These are phyloP conservation scores for Bellardia pandia DNA, from an alignment of 2,888 invertebrate species.

Conservation along the genomic window DNA sequence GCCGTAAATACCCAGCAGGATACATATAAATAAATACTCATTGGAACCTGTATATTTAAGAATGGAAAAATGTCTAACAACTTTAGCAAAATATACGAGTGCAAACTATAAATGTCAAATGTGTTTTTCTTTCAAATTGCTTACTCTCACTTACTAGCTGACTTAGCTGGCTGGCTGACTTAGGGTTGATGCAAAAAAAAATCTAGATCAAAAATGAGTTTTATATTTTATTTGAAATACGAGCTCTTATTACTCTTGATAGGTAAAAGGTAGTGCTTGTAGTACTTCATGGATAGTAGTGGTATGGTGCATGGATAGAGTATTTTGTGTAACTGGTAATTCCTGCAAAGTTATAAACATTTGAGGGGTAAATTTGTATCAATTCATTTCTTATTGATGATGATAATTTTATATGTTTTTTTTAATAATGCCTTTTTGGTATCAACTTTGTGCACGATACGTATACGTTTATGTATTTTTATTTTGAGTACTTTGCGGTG, in stretches of 20 bases:
- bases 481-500: too few relatives aligned
- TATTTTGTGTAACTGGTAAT: slow-evolving; percentile 9
- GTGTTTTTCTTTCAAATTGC: slow-evolving; percentile 44
- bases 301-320: background rate
- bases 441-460: slow-evolving; percentile 19
- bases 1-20: slow-evolving; percentile 72
- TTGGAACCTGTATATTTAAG: slow-evolving; percentile 18
- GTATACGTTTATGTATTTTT: too few relatives aligned
- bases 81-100: slow-evolving; percentile 23
- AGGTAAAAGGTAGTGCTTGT: background rate
- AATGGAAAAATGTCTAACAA: slow-evolving; percentile 8
- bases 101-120: slow-evolving; percentile 61
- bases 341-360: slow-evolving; percentile 34
- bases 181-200: slow-evolving; percentile 54
- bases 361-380: slow-evolving; percentile 78
- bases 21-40: background rate
- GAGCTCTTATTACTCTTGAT: background rate
- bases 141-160: slow-evolving; percentile 18
- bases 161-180: background rate
- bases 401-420: slow-evolving; percentile 39
- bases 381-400: slow-evolving; percentile 52
- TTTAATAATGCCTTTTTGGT: slow-evolving; percentile 23
- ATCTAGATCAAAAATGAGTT: slow-evolving; percentile 37
- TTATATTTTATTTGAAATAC: slow-evolving; percentile 25
- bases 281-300: slow-evolving; percentile 2